phyloP scores from a whole-genome alignment of 2,888 invertebrate genomes.

The Oasisia sp. region DNA sequence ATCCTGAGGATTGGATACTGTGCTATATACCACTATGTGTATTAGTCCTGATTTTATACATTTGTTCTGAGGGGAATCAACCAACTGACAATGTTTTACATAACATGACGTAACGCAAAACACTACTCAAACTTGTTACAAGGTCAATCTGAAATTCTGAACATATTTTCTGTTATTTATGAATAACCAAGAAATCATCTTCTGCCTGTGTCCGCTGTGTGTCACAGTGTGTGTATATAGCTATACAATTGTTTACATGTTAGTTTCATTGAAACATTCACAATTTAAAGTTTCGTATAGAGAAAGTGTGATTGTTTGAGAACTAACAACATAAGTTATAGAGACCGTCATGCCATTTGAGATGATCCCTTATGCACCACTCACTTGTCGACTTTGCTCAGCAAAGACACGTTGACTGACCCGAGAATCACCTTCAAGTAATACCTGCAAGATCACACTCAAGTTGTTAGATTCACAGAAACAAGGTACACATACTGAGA shows the following conservation, averaged over 20 bases:
- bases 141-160: not conserved
- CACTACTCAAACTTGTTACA: not conserved
- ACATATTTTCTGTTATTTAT: not conserved
- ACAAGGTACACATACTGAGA: not conserved
- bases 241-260: no score
- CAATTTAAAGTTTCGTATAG: no score
- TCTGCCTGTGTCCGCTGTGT: no score
- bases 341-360: no score
- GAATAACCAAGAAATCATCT: not conserved
- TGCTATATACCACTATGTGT: no score
- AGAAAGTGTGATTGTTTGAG: no score
- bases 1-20: no score
- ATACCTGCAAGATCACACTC: constrained; percentile 51
- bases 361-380: constrained; percentile 55
- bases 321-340: no score
- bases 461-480: not conserved
- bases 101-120: no score
- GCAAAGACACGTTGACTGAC: constrained; percentile 95
- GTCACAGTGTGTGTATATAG: not conserved
- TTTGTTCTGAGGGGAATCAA: no score
- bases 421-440: constrained; percentile 96
- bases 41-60: not conserved
- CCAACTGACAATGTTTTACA: no score
- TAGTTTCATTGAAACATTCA: no score
- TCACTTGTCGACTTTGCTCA: constrained; percentile 93